These are phyloP conservation scores for Leptura quadrifasciata DNA, from an alignment of 2,888 invertebrate genomes.

Conservation along the genomic window DNA sequence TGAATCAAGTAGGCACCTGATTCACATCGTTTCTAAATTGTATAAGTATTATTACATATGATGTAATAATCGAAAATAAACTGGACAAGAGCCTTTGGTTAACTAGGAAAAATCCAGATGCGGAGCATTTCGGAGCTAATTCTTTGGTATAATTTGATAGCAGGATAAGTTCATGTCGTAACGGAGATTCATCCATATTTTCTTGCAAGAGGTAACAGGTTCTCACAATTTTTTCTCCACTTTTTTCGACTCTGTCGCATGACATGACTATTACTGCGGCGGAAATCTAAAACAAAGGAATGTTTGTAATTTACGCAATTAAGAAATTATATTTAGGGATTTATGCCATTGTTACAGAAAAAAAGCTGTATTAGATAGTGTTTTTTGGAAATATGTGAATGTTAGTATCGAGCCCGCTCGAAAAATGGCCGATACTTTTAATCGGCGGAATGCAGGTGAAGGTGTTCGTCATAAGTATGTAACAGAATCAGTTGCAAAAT, in stretches of 20 bases:
- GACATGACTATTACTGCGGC: constrained; percentile 6
- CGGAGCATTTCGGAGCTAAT: constrained; percentile 42
- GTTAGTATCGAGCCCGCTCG: too few relatives aligned
- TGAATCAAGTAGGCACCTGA: background rate
- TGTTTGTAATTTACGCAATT: too few relatives aligned
- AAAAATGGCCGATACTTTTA: too few relatives aligned
- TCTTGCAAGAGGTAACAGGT: constrained; percentile 41
- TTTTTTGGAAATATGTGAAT: too few relatives aligned
- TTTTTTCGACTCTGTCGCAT: constrained; percentile 40
- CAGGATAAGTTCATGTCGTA: constrained; percentile 28
- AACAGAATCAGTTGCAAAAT: too few relatives aligned
- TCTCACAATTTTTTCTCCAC: constrained; percentile 32
- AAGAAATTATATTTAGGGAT: too few relatives aligned
- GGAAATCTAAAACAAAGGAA: constrained; percentile 2
- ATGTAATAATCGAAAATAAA: constrained; percentile 42
- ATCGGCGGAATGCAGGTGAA: too few relatives aligned
- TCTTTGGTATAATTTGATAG: constrained; percentile 35
- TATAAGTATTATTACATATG: constrained; percentile 47
- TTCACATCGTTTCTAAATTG: constrained; percentile 40
- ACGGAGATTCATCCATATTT: constrained; percentile 21
- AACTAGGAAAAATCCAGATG: constrained; percentile 43
- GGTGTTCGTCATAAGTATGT: too few relatives aligned
- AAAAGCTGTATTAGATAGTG: too few relatives aligned
- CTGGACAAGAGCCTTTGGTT: constrained; percentile 42
- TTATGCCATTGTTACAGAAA: too few relatives aligned